Evolutionary conservation across 2,797 vertebrate species (phyloP).

Genomic region (Sternotherus odoratus): DNA sequence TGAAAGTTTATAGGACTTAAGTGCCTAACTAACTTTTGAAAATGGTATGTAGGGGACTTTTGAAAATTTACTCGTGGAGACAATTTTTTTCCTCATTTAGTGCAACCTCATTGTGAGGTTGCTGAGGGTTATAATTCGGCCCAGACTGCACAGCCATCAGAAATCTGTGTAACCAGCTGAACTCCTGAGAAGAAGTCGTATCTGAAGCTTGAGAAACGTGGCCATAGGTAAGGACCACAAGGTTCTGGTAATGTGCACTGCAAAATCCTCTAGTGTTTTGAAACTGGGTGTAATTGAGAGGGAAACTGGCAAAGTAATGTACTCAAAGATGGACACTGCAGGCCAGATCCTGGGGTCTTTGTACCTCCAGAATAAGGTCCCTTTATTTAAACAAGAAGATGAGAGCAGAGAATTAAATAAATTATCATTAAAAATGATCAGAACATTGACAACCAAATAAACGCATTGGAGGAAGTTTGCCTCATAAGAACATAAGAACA

Average conservation of each 20-base stretch:
- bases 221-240: background rate
- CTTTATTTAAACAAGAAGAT: background rate
- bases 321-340: background rate
- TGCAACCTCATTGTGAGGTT: background rate
- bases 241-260: background rate
- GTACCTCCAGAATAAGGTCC: background rate
- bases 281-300: background rate
- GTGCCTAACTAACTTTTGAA: background rate
- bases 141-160: background rate
- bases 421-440: background rate
- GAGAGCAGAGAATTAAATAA: background rate
- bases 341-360: background rate
- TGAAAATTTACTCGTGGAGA: background rate
- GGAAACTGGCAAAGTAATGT: background rate
- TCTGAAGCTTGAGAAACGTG: background rate
- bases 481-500: too few species aligned
- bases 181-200: background rate
- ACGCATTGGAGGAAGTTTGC: background rate
- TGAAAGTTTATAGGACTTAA: background rate
- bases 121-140: background rate
- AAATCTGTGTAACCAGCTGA: background rate
- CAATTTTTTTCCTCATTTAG: background rate
- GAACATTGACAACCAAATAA: background rate
- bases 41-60: background rate
- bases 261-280: background rate